Evolutionary conservation across 37 sponge, comb jelly and placozoan genomes (phyloP).

Genomic region (Geodia barretti): DNA sequence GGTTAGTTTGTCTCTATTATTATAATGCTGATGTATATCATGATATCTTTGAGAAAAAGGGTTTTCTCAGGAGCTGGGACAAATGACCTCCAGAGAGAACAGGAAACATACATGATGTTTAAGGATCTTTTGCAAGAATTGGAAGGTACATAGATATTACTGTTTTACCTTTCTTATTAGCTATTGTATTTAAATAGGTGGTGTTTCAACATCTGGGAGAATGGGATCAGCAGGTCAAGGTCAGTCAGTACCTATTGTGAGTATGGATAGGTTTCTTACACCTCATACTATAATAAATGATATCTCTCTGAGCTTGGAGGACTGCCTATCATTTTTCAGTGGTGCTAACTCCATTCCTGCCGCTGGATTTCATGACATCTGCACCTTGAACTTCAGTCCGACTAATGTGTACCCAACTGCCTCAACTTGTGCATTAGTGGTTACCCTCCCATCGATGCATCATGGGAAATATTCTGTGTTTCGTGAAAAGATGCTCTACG

Average conservation of each 20-base stretch:
- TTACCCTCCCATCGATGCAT: conserved; percentile 25
- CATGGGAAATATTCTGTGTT: neutral
- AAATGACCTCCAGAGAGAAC: conserved; percentile 2
- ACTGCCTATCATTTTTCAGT: conserved; percentile 19
- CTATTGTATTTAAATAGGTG: too few species aligned
- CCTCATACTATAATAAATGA: neutral
- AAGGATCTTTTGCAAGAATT: conserved; percentile 36
- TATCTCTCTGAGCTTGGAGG: neutral
- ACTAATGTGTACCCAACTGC: conserved; percentile 18
- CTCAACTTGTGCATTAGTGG: conserved; percentile 21
- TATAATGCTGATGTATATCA: neutral
- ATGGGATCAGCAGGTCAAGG: too few species aligned
- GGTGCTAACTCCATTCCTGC: conserved; percentile 30
- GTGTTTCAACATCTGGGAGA: too few species aligned
- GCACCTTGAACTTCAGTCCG: conserved; percentile 3
- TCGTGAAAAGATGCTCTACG: conserved; percentile 33
- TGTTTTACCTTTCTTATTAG: too few species aligned
- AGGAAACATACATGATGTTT: conserved; percentile 11
- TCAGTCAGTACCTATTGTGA: too few species aligned
- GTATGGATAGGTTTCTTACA: too few species aligned
- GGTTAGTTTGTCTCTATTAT: neutral
- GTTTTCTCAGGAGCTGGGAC: neutral
- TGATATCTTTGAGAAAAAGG: neutral
- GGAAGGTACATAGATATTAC: conserved; percentile 21
- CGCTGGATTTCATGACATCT: neutral